Conservation (phyloP, 1,140 invertebrate genomes). For the Theocolax elegans region DNA sequence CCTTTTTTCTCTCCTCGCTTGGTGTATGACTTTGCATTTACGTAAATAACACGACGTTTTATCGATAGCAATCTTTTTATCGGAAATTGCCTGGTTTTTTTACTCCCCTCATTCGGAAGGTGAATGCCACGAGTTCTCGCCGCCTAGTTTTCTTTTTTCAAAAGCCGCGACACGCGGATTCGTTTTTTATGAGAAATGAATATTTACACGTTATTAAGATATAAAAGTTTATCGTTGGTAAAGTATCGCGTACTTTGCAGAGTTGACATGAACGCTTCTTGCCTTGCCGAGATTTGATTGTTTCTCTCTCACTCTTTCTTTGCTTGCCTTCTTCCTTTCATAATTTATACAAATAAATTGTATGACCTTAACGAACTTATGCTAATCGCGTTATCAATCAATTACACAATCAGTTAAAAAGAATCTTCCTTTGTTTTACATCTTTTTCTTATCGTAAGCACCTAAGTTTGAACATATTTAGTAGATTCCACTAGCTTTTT, state of each 20-base stretch:
- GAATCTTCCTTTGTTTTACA: too few species aligned
- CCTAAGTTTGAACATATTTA: too few species aligned
- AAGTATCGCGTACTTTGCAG: not conserved
- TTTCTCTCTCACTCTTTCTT: too few species aligned
- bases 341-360: not conserved
- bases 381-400: too few species aligned
- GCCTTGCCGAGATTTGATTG: too few species aligned
- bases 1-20: conserved; percentile 29
- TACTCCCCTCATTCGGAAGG: conserved; percentile 11
- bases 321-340: not conserved
- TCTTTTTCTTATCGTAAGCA: too few species aligned
- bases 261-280: not conserved
- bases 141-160: conserved; percentile 2
- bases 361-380: too few species aligned
- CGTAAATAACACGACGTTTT: conserved; percentile 48
- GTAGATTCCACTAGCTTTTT: too few species aligned
- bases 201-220: conserved; percentile 32
- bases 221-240: conserved; percentile 14
- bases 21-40: conserved; percentile 38
- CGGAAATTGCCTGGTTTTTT: conserved; percentile 31
- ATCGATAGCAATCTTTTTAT: conserved; percentile 37
- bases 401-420: too few species aligned
- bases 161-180: too few species aligned
- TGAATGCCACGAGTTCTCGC: conserved; percentile 5
- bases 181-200: conserved; percentile 13